Base-by-base conservation (phyloP, 1,140 invertebrate species). In the Drosophila sp. region DNA sequence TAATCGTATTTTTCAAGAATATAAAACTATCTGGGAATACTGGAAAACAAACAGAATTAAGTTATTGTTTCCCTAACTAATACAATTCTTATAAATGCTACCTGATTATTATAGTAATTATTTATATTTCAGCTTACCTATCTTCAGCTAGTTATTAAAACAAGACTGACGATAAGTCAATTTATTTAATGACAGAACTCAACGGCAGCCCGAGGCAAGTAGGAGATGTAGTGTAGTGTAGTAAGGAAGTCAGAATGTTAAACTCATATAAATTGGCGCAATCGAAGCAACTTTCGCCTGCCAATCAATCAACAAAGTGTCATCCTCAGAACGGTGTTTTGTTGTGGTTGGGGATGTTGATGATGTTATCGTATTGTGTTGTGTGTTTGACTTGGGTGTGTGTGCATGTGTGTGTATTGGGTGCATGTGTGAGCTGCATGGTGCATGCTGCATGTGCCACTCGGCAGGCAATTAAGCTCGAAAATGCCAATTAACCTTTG, bases 401-500 rank as follows among this genome's bases (percentile, higher is more conserved):
- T n/a, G 32, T 27, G 56, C 9, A 5, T 27, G 69, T 50, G 53
- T 25, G 36, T 25, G 46, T 51, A n/a, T n/a, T n/a, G n/a, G 34
- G 34, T 40, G 25, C 11, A 13, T 36, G 43, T 13, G 32, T 27
- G 2, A 25, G 32, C 41, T 21, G 25, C 27, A 16, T 16, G 25
- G 34, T 58, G 45, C 38, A 45, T 36, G 69, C 46, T 73, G 76
- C 72, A 71, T 80, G 62, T 67, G 67, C 21, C 80, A 87, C 79
- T 83, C 78, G 69, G 18, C 67, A 66, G 84, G 80, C 83, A 89
- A 89, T 89, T 89, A 89, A 89, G 80, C 76, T 69, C 73, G 66
- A 89, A 87, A 89, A 89, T 75, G 84, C 76, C 83, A 89, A 89
- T 89, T 89, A 89, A 89, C 83, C 83, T 89, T 89, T 89, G 80